These are phyloP conservation scores for Sarotherodon lohbergeri DNA, from an alignment of 2,113 vertebrate species.

Conservation along the genomic window DNA sequence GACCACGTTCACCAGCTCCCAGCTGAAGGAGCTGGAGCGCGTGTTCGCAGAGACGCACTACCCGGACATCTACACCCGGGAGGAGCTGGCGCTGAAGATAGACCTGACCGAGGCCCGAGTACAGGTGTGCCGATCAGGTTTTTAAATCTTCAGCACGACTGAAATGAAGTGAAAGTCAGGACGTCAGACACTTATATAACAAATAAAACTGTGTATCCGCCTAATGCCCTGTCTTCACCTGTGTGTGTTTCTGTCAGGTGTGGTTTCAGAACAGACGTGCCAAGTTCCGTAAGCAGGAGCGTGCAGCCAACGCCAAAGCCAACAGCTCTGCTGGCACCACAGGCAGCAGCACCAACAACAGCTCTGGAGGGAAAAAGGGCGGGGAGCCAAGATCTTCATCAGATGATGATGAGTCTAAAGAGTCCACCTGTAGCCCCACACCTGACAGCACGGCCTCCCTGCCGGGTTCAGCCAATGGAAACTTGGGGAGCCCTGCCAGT, in stretches of 20 bases:
- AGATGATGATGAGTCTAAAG: conserved; percentile 92
- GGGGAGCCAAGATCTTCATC: conserved; percentile 82
- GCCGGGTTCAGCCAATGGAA: conserved; percentile 75
- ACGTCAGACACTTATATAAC: not conserved
- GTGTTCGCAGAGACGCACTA: conserved; percentile 94
- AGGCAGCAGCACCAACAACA: conserved; percentile 31
- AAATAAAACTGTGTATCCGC: not conserved
- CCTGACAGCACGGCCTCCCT: conserved; percentile 95
- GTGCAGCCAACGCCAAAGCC: conserved; percentile 85
- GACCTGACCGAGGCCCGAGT: conserved; percentile 93
- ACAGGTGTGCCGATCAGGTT: conserved; percentile 73
- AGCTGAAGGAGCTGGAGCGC: conserved; percentile 93
- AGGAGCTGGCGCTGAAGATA: conserved; percentile 93
- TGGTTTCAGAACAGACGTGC: conserved; percentile 97
- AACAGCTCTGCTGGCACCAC: conserved; percentile 53
- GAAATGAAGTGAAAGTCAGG: not conserved
- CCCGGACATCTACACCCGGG: conserved; percentile 89
- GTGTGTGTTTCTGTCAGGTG: conserved; percentile 72
- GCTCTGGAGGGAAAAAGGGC: conserved; percentile 75
- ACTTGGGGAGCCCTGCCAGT: conserved; percentile 83
- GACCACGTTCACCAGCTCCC: conserved; percentile 92
- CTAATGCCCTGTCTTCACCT: not conserved
- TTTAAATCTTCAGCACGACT: not conserved
- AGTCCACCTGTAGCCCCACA: conserved; percentile 92
- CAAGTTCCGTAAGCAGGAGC: conserved; percentile 94